Base-by-base conservation (phyloP, 2,888 invertebrate genomes). In the Caenorhabditis angaria region DNA sequence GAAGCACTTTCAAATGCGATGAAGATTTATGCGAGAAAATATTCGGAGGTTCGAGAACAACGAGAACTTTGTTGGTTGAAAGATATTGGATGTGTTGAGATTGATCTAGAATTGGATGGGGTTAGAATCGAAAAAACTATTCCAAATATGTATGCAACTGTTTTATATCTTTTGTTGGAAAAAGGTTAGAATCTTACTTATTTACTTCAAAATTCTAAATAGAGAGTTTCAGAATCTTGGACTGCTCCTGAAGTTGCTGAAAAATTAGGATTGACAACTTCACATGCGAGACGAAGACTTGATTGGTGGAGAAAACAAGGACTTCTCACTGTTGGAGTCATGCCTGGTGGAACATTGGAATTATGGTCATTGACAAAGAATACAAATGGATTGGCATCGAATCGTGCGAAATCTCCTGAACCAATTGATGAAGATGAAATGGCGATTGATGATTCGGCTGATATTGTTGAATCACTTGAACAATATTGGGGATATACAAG, bases 401-500 rank as follows among this genome's bases (percentile, higher is more conserved):
- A 61, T 29, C 59, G 62, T 4, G 29, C 68, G 10, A 66, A 60
- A 25, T 60, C 65, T 1, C 73, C 73, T 12, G 69, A 65, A 8
- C 1, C 22, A 4, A 54, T 27, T 35, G 74, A 74, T 12, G 73
- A 73, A 3, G 77, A 78, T n/a, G 70, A 74, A n/a, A 62, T 67
- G 35, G 67, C 65, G 18, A 64, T 69, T 6, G 80, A 77, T 54
- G 74, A 77, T 14, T 69, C 62, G 22, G 60, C 65, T 12, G 75
- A 71, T 47, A 73, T 76, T 50, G 61, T 76, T 20, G 86, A 86
- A 25, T 68, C 75, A 10, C 74, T 86, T 27, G 86, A 86, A 71
- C 81, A 82, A 58, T 86, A 82, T 71, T 86, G 86, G 86, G 67
- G 67, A 56, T 86, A 86, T 71, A 85, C 85, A 1, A 67, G 66